Evolutionary conservation across 1,140 invertebrate species (phyloP).

Genomic region (Drosophila malerkotliana): DNA sequence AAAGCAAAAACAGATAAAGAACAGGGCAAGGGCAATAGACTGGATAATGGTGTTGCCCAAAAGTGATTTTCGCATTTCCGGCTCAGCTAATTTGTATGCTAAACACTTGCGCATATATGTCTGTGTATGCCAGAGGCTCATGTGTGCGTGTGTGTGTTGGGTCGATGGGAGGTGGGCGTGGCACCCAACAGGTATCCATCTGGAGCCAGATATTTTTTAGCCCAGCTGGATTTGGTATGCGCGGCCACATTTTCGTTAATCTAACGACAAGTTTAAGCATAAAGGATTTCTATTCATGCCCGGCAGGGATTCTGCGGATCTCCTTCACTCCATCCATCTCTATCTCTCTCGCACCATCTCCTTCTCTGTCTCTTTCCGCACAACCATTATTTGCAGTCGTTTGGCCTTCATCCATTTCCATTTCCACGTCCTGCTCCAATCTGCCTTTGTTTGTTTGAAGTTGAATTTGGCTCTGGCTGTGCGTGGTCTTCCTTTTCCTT

Average conservation of each 20-base stretch:
- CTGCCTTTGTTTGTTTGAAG: constrained; percentile 47
- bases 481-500: constrained; percentile 42
- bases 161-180: constrained; percentile 1
- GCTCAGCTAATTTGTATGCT: constrained; percentile 77
- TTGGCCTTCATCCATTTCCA: constrained; percentile 59
- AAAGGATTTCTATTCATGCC: constrained; percentile 78
- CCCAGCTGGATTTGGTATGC: constrained; percentile 69
- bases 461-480: constrained; percentile 28
- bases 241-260: constrained; percentile 78
- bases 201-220: constrained; percentile 21
- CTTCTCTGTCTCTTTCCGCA: constrained; percentile 10
- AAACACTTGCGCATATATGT: constrained; percentile 57
- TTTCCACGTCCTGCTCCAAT: constrained; percentile 39
- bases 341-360: constrained; percentile 5
- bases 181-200: constrained; percentile 67
- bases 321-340: background rate
- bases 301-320: constrained; percentile 29
- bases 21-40: constrained; percentile 55
- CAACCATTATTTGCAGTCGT: constrained; percentile 77
- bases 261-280: constrained; percentile 77
- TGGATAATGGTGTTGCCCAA: constrained; percentile 72
- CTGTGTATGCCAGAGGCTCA: constrained; percentile 2
- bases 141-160: constrained; percentile 28
- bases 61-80: constrained; percentile 79
- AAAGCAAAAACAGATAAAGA: constrained; percentile 6